Percentiles rank a stretch among this genome's conserved stretches.
Evolutionary conservation across 2,113 vertebrate species (phyloP).

Genomic region (Myrmophylax atrothorax): DNA sequence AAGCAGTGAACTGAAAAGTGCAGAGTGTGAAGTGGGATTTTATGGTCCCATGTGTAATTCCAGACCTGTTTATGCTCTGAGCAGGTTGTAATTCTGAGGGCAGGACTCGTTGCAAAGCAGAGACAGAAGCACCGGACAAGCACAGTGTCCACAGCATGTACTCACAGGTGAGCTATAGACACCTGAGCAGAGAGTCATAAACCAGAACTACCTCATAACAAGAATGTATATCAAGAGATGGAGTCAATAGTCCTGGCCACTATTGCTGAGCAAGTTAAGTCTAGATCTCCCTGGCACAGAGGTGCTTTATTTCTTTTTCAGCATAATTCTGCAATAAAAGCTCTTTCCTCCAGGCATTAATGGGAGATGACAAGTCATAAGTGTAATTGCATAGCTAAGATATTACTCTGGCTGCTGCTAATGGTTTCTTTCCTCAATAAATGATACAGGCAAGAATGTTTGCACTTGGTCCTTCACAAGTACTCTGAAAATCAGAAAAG

Average conservation of each 20-base stretch:
- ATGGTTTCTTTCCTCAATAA: not conserved
- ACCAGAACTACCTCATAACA: not conserved
- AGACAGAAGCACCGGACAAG: not conserved
- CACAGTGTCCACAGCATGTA: fast-evolving
- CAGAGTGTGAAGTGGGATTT: not conserved
- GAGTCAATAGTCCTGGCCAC: not conserved
- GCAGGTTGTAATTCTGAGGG: not conserved
- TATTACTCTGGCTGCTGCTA: not conserved
- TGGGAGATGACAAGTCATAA: not conserved
- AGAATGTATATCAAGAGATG: not conserved
- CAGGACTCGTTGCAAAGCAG: not conserved
- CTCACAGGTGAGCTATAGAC: not conserved
- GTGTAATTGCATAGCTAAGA: not conserved
- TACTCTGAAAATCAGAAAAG: not conserved
- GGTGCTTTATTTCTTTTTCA: not conserved
- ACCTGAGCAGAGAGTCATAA: not conserved
- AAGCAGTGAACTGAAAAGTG: not conserved
- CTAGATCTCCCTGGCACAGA: not conserved
- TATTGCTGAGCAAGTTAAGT: not conserved
- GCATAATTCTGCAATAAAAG: not conserved
- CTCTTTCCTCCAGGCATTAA: not conserved
- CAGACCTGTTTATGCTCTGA: not conserved
- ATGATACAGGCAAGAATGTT: not conserved
- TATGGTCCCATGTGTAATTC: not conserved
- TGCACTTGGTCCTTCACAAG: not conserved